Evolutionary conservation across 1,140 invertebrate genomes (phyloP), one percentile per base, ranked within the genome.

Genomic region (Patella vulgata): DNA sequence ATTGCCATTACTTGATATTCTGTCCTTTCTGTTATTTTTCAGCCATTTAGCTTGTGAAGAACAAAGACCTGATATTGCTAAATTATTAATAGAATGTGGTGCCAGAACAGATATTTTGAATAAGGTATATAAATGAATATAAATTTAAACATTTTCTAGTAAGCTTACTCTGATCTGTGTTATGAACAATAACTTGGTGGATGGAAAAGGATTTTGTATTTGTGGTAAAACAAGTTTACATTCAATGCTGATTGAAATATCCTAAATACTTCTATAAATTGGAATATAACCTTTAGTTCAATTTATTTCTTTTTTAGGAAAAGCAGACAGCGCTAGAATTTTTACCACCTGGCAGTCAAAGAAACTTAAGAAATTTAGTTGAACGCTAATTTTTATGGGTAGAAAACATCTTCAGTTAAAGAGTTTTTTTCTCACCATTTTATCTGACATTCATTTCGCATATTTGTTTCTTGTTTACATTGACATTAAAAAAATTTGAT

Each of bases 21-120:
- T 12, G 28, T 6, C 21, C 54, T 44, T 31, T 42, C 25, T 17
- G 25, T 33, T n/a, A 61, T 73, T 44, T 86, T 86, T 65, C 79
- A 91, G 90, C 60, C 93, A 95, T 85, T 86, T 94, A 62, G 91
- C 92, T 23, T 94, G 92, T 85, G 93, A 95, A 83, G 93, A 94
- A 83, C 89, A 92, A 74, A 86, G 90, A 70, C 83, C 87, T 66
- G 89, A 91, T 62, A 89, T 88, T 62, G 89, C 90, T 5, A 86
- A 88, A 75, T 77, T 92, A 46, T 84, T 94, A 43, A 85, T 92
- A 1, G 82, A 88, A 62, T 85, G 89, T 74, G 91, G 91, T 30
- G 92, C 91, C 17, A 85, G 84, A 66, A 61, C 88, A 23, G 84
- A 86, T 50, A 77, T 88, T 3, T 74, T 82, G 66, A 94, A 94